These are phyloP conservation scores for Cyclophora albipunctata DNA, from an alignment of 2,888 invertebrate species.

Conservation along the genomic window DNA sequence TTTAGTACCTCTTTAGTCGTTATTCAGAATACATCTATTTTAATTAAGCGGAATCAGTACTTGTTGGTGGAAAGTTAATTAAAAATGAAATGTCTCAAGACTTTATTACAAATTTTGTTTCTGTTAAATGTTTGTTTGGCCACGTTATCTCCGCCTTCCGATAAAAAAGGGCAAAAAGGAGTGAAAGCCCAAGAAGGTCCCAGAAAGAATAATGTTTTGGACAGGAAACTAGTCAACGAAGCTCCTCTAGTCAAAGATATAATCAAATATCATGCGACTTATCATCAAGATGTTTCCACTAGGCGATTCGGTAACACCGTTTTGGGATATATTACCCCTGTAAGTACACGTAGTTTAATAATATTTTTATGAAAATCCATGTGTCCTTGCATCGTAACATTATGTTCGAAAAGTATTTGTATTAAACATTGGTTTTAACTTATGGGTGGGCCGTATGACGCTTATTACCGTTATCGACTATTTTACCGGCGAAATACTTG, in stretches of 20 bases:
- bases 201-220: conserved; percentile 78
- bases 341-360: conserved; percentile 27
- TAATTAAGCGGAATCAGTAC: too few relatives aligned
- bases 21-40: too few relatives aligned
- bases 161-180: conserved; percentile 61
- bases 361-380: neutral
- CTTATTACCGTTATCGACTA: too few relatives aligned
- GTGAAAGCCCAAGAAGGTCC: conserved; percentile 75
- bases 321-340: conserved; percentile 94
- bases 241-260: conserved; percentile 83
- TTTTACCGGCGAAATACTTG: too few relatives aligned
- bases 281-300: conserved; percentile 79
- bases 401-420: neutral
- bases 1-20: too few relatives aligned
- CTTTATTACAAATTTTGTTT: conserved; percentile 45
- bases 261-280: conserved; percentile 83
- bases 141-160: conserved; percentile 63
- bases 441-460: too few relatives aligned
- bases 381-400: neutral
- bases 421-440: too few relatives aligned
- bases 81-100: conserved; percentile 54
- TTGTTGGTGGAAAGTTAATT: too few relatives aligned
- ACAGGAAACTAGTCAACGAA: conserved; percentile 81
- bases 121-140: conserved; percentile 55
- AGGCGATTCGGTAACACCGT: conserved; percentile 83